Evolutionary conservation across 2,113 vertebrate genomes (phyloP).

Genomic region (Nothobranchius furzeri): DNA sequence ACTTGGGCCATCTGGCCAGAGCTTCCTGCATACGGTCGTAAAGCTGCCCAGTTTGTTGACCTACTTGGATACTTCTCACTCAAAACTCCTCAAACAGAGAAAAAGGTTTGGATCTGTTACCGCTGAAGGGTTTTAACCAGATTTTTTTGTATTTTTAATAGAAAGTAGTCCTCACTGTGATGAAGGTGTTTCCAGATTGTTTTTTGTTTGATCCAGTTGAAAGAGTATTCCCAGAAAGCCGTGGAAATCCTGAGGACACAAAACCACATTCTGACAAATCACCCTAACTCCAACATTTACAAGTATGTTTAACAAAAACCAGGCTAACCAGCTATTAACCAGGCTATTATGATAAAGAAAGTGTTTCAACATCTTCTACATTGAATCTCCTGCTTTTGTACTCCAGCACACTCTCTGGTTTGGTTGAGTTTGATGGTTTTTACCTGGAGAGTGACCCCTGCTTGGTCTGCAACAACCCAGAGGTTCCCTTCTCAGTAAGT

Average conservation of each 20-base stretch:
- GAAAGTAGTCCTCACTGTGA: neutral
- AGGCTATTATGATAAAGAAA: neutral
- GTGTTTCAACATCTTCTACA: neutral
- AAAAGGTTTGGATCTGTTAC: conserved; percentile 82
- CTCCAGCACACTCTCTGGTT: conserved; percentile 90
- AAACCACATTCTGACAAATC: conserved; percentile 98
- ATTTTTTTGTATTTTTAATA: conserved; percentile 1
- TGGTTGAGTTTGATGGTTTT: conserved; percentile 98
- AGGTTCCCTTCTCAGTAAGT: conserved; percentile 98
- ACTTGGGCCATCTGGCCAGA: conserved; percentile 99
- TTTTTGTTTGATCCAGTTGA: conserved; percentile 79
- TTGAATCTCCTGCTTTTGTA: conserved; percentile 3
- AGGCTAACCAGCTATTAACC: no score
- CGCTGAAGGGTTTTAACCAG: no score
- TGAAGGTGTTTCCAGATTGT: neutral
- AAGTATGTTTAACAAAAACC: conserved; percentile 81
- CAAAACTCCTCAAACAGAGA: conserved; percentile 98
- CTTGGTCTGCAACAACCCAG: conserved; percentile 97
- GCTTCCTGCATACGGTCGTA: conserved; percentile 95
- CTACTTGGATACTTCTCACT: conserved; percentile 97
- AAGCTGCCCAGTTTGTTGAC: conserved; percentile 98
- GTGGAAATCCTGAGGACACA: conserved; percentile 96
- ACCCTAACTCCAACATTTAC: conserved; percentile 99
- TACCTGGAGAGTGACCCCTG: conserved; percentile 97
- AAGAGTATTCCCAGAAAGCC: conserved; percentile 97